Evolutionary conservation across 2,888 invertebrate species (phyloP).

Genomic region (Fragum whitleyi): DNA sequence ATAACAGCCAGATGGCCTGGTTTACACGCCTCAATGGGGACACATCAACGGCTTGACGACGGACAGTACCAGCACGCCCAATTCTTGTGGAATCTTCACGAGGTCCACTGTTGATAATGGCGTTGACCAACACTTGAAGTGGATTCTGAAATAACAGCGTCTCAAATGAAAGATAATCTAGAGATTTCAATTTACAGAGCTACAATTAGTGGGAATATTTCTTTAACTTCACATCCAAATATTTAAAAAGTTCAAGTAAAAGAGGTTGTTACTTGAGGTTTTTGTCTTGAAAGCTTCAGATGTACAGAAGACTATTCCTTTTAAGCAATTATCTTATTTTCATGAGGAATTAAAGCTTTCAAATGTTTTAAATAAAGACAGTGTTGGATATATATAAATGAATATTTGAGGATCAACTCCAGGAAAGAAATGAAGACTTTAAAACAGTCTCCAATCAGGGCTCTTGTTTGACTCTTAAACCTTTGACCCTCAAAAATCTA

Average conservation of each 20-base stretch:
- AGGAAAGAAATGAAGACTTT: too few relatives aligned
- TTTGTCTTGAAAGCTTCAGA: too few relatives aligned
- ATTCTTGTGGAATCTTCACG: constrained; percentile 99
- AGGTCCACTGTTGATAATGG: constrained; percentile 99
- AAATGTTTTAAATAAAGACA: too few relatives aligned
- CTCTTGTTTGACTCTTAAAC: too few relatives aligned
- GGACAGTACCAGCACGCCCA: constrained; percentile 99
- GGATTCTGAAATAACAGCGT: constrained; percentile 86
- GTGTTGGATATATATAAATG: too few relatives aligned
- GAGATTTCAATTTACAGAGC: not conserved
- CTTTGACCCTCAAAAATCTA: too few relatives aligned
- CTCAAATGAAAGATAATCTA: not conserved
- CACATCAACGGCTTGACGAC: constrained; percentile 99
- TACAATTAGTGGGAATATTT: constrained; percentile 39
- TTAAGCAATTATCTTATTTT: too few relatives aligned
- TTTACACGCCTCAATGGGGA: constrained; percentile 99
- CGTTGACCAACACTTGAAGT: constrained; percentile 94
- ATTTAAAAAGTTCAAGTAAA: not conserved
- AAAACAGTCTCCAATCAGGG: too few relatives aligned
- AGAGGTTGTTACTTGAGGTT: too few relatives aligned
- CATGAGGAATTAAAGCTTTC: too few relatives aligned
- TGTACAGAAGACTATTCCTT: too few relatives aligned
- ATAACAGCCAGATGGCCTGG: constrained; percentile 99
- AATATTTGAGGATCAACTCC: too few relatives aligned
- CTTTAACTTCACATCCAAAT: not conserved